Evolutionary conservation across 1,140 invertebrate species (phyloP), one percentile per base, ranked within the genome.

Genomic region (Drosophila seguyi): DNA sequence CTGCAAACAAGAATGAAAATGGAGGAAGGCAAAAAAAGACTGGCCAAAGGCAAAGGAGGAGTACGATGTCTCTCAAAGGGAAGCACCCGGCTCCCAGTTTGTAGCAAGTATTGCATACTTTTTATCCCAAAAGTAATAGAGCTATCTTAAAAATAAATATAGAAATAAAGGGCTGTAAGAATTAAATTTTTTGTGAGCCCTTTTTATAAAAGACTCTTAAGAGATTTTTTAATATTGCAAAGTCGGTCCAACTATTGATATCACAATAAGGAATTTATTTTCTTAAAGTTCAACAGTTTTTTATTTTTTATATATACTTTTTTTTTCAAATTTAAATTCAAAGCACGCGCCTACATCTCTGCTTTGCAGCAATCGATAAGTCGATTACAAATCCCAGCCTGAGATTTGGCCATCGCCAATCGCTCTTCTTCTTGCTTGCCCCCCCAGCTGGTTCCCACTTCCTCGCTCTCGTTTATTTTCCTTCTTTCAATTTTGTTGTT

Each of bases 381-480:
- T 20, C 10, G 39, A 38, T 13, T 25, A 18, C 0, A 13, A 22
- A n/a, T 25, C 29, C 4, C 6, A 8, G 16, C 5, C 31, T 14
- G 4, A 16, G 11, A 31, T 39, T 16, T 57, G 48, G n/a, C 48
- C n/a, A 8, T 31, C 16, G n/a, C 2, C 25, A 0, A 8, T 3
- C 4, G 14, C 7, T 61, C 63, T 48, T 67, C 58, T 39, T 48
- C 57, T 25, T 67, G 58, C 25, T 50, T 22, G 22, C 45, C 66
- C 31, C 65, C 65, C 62, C 66, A 69, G 62, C 66, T 69, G 66
- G 13, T 29, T 65, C 29, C 58, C 16, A 60, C 41, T 44, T 65
- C 56, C 38, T 52, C 47, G 59, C 60, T 69, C 45, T 25, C 44
- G 38, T 53, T 69, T 69, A 69, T 52, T 69, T 67, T 44, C 29